Percentiles rank a stretch among this genome's conserved stretches.
Conservation (phyloP, 2,797 vertebrate genomes). For the Leptatherina wallacei region DNA sequence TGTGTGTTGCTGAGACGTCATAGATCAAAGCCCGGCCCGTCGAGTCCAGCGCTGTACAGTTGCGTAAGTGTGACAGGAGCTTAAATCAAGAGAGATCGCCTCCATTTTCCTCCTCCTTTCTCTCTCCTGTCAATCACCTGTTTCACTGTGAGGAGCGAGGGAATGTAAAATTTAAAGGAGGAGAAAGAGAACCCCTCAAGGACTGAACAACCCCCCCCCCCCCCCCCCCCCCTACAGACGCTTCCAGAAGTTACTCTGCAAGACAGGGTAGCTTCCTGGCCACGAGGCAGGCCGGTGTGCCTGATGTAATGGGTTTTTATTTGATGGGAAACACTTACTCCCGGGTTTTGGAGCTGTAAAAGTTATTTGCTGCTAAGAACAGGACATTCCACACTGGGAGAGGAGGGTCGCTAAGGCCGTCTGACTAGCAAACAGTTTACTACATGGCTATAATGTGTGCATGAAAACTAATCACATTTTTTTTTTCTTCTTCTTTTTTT, state of each 20-base stretch:
- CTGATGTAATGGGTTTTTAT: slow-evolving; percentile 15
- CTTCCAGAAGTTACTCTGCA: slow-evolving; percentile 31
- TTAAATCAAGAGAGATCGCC: slow-evolving; percentile 12
- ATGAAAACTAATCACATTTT: slow-evolving; percentile 54
- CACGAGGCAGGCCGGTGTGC: slow-evolving; percentile 29
- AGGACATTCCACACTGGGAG: slow-evolving; percentile 94
- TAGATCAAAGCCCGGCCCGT: slow-evolving; percentile 16
- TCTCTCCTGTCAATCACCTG: slow-evolving; percentile 84
- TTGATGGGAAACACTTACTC: slow-evolving; percentile 29
- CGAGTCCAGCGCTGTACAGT: slow-evolving; percentile 25
- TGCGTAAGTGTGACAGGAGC: slow-evolving; percentile 9
- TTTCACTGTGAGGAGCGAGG: slow-evolving; percentile 94
- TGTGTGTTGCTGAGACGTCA: slow-evolving; percentile 15
- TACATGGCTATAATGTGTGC: slow-evolving; percentile 68
- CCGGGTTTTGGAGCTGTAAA: slow-evolving; percentile 39
- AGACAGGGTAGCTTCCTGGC: slow-evolving; percentile 17
- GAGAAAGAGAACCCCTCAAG: slow-evolving; percentile 62
- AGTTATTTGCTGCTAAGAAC: slow-evolving; percentile 78
- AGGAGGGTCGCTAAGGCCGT: slow-evolving; percentile 75
- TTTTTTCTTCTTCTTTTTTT: slow-evolving; percentile 41
- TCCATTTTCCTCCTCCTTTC: slow-evolving; percentile 35
- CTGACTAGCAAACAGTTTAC: slow-evolving; percentile 59
- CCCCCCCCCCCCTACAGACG: slow-evolving; percentile 16
- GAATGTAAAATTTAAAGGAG: slow-evolving; percentile 88
- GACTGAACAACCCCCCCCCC: slow-evolving; percentile 30